phyloP scores from a whole-genome alignment of 2,113 vertebrate species.

The Tonatia bakeri region DNA sequence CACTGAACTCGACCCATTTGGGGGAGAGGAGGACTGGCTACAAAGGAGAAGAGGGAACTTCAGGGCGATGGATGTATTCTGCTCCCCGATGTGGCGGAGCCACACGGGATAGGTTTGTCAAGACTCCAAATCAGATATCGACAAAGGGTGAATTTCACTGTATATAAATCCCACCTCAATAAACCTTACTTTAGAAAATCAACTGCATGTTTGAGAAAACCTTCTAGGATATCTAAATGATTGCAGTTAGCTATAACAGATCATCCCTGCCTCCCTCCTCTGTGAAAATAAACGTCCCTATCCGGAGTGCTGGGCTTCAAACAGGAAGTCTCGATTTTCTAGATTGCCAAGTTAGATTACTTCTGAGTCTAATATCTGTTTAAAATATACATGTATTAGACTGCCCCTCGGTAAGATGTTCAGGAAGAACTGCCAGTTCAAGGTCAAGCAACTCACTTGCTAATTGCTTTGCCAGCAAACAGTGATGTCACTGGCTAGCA shows the following conservation, averaged over 20 bases:
- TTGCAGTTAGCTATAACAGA: neutral
- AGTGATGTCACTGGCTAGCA: neutral
- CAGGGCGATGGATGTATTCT: neutral
- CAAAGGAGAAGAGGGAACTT: neutral
- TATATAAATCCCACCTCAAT: neutral
- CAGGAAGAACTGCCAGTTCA: neutral
- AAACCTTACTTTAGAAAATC: neutral
- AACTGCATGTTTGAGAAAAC: neutral
- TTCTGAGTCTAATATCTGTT: neutral
- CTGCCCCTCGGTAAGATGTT: neutral
- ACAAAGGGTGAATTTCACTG: neutral
- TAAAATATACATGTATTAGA: neutral
- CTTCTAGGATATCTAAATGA: neutral
- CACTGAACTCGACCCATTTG: neutral
- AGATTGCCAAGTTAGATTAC: neutral
- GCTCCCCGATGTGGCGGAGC: neutral
- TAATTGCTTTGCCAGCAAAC: neutral
- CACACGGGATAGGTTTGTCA: neutral
- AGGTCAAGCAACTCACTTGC: neutral
- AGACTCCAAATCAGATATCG: neutral
- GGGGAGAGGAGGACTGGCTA: neutral
- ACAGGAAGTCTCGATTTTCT: neutral
- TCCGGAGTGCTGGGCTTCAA: conserved; percentile 7
- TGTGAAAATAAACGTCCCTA: neutral
- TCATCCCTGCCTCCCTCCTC: neutral